Evolutionary conservation across 2,888 invertebrate species (phyloP).

Genomic region (Laothoe populi): DNA sequence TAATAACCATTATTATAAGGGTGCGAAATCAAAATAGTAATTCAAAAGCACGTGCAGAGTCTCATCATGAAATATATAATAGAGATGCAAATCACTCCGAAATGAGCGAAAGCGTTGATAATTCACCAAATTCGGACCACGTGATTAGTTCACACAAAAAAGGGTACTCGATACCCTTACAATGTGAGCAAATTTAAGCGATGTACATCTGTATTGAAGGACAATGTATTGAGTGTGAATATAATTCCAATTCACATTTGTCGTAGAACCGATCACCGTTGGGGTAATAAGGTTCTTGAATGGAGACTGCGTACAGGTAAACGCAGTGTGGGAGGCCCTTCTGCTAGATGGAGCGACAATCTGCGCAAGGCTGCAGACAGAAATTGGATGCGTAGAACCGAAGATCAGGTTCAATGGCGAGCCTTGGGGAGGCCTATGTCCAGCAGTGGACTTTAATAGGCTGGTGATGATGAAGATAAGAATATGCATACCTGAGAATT

Average conservation of each 20-base stretch:
- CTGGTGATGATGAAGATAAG: too few relatives aligned
- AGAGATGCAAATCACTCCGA: conserved; percentile 77
- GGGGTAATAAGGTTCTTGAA: too few relatives aligned
- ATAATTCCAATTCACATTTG: neutral
- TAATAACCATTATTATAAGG: neutral
- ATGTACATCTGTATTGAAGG: conserved; percentile 13
- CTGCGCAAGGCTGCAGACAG: too few relatives aligned
- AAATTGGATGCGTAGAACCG: too few relatives aligned
- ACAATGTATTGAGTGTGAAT: conserved; percentile 8
- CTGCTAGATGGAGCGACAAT: too few relatives aligned
- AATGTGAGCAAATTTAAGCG: conserved; percentile 12
- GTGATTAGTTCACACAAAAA: conserved; percentile 77
- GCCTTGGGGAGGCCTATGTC: too few relatives aligned
- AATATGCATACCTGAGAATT: too few relatives aligned
- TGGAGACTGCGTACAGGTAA: too few relatives aligned
- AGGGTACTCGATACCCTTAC: conserved; percentile 7
- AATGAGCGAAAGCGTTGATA: conserved; percentile 77
- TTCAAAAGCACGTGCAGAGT: conserved; percentile 57
- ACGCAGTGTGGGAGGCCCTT: too few relatives aligned
- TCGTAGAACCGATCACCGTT: too few relatives aligned
- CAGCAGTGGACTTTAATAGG: too few relatives aligned
- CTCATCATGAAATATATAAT: conserved; percentile 52
- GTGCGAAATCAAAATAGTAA: conserved; percentile 1
- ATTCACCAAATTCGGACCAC: conserved; percentile 68
- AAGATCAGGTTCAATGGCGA: too few relatives aligned